A percentile compares a stretch with the other conserved stretches of the same genome.
phyloP scores from a whole-genome alignment of 2,797 vertebrate genomes.

The Enteromius viviparus region DNA sequence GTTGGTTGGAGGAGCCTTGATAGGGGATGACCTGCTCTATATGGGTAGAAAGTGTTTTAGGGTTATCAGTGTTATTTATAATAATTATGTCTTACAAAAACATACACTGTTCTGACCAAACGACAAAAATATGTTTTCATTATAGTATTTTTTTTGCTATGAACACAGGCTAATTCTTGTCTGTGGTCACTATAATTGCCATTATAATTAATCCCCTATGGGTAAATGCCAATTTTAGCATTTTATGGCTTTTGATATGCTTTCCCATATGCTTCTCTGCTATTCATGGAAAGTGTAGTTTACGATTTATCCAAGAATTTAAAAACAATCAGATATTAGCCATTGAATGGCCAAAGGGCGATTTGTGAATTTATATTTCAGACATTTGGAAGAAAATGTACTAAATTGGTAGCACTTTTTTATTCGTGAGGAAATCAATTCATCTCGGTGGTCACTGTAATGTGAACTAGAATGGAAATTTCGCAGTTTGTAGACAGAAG shows the following conservation, averaged over 20 bases:
- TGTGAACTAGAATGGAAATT: background rate
- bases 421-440: background rate
- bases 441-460: slow-evolving; percentile 8
- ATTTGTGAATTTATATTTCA: background rate
- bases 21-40: slow-evolving; percentile 9
- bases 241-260: slow-evolving; percentile 12
- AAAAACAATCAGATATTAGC: slow-evolving; percentile 18
- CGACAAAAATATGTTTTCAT: background rate
- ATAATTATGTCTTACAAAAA: slow-evolving; percentile 9
- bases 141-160: background rate
- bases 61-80: slow-evolving; percentile 50
- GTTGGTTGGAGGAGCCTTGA: slow-evolving; percentile 39
- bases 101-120: slow-evolving; percentile 37
- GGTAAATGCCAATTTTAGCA: slow-evolving; percentile 10
- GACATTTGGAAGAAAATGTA: background rate
- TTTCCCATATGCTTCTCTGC: background rate
- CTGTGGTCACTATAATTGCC: slow-evolving; percentile 22
- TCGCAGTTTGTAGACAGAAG: background rate
- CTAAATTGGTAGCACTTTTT: slow-evolving; percentile 32
- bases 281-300: slow-evolving; percentile 11
- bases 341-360: background rate
- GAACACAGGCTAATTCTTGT: slow-evolving; percentile 7
- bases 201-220: slow-evolving; percentile 7
- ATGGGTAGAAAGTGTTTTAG: slow-evolving; percentile 11
- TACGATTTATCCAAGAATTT: background rate